Evolutionary conservation across 2,797 vertebrate species (phyloP).

Genomic region (Siniperca obscura): DNA sequence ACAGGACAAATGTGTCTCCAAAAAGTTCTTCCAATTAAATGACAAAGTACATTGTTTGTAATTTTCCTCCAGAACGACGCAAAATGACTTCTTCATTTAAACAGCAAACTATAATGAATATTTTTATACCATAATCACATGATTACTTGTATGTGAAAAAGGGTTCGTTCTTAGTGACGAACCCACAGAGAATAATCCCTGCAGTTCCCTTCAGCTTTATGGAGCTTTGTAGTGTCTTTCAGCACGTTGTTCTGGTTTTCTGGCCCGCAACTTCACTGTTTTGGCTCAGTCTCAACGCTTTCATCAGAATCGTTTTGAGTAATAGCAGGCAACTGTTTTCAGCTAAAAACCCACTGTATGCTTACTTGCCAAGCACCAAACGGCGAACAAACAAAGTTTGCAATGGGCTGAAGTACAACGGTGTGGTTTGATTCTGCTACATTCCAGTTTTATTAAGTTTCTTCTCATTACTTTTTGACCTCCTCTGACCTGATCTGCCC

Average conservation of each 20-base stretch:
- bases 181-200: background rate
- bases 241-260: background rate
- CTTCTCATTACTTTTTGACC: slow-evolving; percentile 13
- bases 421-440: background rate
- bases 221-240: background rate
- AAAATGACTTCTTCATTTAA: no score
- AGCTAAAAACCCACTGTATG: no score
- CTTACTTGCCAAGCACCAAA: background rate
- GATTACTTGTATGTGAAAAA: no score
- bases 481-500: slow-evolving; percentile 7
- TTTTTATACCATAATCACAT: no score
- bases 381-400: background rate
- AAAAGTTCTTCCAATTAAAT: background rate
- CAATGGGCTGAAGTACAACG: background rate
- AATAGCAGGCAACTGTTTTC: no score
- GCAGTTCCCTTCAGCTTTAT: background rate
- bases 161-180: background rate
- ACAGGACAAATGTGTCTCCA: background rate
- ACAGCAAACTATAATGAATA: background rate
- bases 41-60: no score
- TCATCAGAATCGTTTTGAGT: no score
- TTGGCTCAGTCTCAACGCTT: background rate
- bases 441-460: slow-evolving; percentile 15
- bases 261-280: background rate
- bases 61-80: background rate